Percentiles rank a stretch among this genome's conserved stretches.
phyloP scores from a whole-genome alignment of 2,888 invertebrate genomes.

The Agrochola lota region DNA sequence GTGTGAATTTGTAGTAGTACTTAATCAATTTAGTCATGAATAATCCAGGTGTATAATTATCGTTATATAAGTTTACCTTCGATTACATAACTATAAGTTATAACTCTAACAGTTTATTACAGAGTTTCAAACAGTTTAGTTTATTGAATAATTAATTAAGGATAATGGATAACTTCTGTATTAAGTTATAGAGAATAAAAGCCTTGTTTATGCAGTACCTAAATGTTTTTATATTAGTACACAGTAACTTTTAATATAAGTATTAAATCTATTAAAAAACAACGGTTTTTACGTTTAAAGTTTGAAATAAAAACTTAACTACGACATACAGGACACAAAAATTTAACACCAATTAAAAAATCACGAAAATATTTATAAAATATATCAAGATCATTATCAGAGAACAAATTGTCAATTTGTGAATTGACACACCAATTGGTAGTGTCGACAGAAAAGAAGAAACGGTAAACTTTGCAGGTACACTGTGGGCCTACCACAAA shows the following conservation, averaged over 20 bases:
- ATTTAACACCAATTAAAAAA: not conserved
- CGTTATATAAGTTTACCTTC: not conserved
- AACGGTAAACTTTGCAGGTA: constrained; percentile 42
- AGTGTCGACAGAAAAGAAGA: constrained; percentile 52
- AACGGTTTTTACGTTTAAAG: not conserved
- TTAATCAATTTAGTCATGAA: not conserved
- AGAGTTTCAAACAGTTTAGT: constrained; percentile 11
- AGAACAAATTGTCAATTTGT: constrained; percentile 41
- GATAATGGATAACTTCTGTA: constrained; percentile 10
- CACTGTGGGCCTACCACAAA: not conserved
- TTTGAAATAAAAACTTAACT: not conserved
- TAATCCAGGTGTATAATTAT: constrained; percentile 7
- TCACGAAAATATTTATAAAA: not conserved
- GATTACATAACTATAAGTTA: constrained; percentile 15
- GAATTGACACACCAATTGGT: constrained; percentile 29
- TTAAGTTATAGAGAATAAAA: not conserved
- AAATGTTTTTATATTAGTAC: too few relatives aligned
- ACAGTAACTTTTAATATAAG: not conserved
- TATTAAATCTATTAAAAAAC: not conserved
- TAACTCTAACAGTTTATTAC: constrained; percentile 10
- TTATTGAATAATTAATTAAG: constrained; percentile 15
- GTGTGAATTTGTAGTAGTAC: constrained; percentile 6
- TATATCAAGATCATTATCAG: not conserved
- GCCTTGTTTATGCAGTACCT: not conserved
- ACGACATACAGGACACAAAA: not conserved